Evolutionary conservation across 2,888 invertebrate species (phyloP), one percentile per base, ranked within the genome.

Genomic region (Chrysolina oricalcia): DNA sequence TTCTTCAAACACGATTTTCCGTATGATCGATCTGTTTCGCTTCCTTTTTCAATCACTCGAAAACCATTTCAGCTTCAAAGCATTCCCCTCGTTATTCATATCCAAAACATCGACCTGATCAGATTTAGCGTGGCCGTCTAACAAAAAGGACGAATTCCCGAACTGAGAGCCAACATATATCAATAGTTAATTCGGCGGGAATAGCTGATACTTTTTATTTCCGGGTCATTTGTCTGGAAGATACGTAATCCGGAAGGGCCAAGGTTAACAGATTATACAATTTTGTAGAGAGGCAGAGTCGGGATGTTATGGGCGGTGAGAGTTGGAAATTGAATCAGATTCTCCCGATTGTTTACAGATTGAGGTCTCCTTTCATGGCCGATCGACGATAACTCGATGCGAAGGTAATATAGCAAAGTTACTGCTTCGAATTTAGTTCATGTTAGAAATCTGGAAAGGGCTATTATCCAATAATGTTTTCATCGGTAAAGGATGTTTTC

Each of bases 191-290:
- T 67, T 72, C 72, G 62, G 62, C 67, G 48, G 62, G 67, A 43
- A 67, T 72, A 46, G 72, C 67, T 59, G 67, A 72, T 48, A 72
- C 67, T 72, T 72, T 72, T 67, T 72, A 72, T 72, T 72, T 72
- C 67, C 72, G 72, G 72, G 67, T 72, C 67, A 72, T 72, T 72
- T 72, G 48, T 72, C 67, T 35, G 48, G 19, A 21, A 67, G 72
- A 72, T 67, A 72, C 62, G 67, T 72, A 67, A 67, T 72, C 62
- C 72, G 40, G 66, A 72, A 72, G 23, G 72, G 72, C 62, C 72
- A 72, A 67, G 72, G 67, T 67, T 72, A 72, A 72, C 43, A 67
- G 67, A 72, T 72, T 67, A 72, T 67, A 46, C 46, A 66, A 56
- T 67, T 72, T 67, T 46, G 66, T 67, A 27, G 66, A 67, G 66